Evolutionary conservation across 30 jellyfish, hydroid and myxozoan genomes (phyloP), one percentile per base, ranked within the genome.

Genomic region (Pseudorhiza aurosa): DNA sequence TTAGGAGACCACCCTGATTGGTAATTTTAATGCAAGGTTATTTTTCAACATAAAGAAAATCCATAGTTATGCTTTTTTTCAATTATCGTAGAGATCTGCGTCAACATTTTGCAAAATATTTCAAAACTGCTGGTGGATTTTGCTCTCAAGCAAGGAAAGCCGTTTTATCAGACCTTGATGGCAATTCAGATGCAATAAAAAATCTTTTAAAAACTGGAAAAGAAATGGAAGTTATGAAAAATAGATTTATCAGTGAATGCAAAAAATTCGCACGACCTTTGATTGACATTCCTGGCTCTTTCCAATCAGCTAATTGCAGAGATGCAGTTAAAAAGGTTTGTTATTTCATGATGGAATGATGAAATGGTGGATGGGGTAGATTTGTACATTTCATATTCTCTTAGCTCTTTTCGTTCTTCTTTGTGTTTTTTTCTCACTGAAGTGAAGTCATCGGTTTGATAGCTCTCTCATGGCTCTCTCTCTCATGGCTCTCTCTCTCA

Each of bases 121-220:
- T 64, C 50, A 80, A 65, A 26, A n/a, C 42, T 4, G 71, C 82
- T 14, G 91, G 91, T 21, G 25, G 47, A 1, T 80, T 46, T 58
- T 80, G 91, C 39, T 65, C 91, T 14, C 77, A 49, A 30, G 91
- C 91, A 35, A 49, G 91, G 36, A 80, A 80, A 42, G 76, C 75
- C 36, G 91, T 55, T 32, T 80, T 80, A 8, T 32, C 85, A 29
- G 67, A 53, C 14, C 14, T 53, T 7, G 58, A 40, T 18, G 77
- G 33, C 17, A 14, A 26, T 25, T 56, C 21, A 19, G 39, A 19
- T 5, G 7, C 58, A 1, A 15, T 80, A 0, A 57, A 18, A 0
- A 42, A 37, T 65, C 72, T 80, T 8, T 31, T 28, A 17, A 80
- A 0, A 0, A 65, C 37, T n/a, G 91, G 84, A 7, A 8, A 32